Conservation (phyloP, 2,113 vertebrate species). For the Sebastes fasciatus region DNA sequence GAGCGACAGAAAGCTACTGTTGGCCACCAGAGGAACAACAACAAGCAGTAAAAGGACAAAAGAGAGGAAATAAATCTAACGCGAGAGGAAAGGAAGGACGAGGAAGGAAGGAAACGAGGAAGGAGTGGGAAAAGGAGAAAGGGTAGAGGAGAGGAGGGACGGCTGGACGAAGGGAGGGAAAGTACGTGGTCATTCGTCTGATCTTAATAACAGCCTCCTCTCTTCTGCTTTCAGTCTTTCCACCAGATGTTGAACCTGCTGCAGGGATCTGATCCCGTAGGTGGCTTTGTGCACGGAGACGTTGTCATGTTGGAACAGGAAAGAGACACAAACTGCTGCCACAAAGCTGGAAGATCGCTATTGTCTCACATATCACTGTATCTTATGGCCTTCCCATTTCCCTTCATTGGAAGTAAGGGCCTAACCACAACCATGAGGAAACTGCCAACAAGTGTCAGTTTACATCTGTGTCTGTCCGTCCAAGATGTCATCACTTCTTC, state of each 20-base stretch:
- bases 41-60: conserved; percentile 63
- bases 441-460: no score
- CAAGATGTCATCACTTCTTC: no score
- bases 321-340: conserved; percentile 3
- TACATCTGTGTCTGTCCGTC: no score
- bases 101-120: neutral
- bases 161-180: neutral
- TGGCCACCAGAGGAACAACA: conserved; percentile 50
- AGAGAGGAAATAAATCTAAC: conserved; percentile 60
- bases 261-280: neutral
- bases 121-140: conserved; percentile 5
- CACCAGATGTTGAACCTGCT: neutral
- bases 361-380: neutral
- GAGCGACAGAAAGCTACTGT: conserved; percentile 63
- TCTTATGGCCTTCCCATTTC: neutral
- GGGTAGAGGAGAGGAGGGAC: neutral
- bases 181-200: neutral
- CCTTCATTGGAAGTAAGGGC: neutral
- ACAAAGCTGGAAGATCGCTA: neutral
- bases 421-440: no score
- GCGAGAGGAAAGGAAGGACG: conserved; percentile 32
- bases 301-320: neutral
- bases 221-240: neutral
- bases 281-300: no score
- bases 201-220: neutral